Evolutionary conservation across 1,140 invertebrate genomes (phyloP).

Genomic region (Aplysia californica): DNA sequence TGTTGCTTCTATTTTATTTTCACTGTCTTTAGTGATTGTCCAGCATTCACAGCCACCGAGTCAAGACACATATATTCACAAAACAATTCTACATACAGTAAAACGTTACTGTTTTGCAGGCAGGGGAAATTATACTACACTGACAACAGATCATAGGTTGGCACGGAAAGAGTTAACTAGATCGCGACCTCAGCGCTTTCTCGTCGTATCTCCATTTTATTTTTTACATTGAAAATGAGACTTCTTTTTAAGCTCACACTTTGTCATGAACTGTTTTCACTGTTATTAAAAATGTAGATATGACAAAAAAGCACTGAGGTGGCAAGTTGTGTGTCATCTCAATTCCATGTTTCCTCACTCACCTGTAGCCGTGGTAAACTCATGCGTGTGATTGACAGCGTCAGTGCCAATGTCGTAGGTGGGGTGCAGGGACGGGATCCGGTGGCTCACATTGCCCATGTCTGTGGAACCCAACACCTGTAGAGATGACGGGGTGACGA

Average conservation of each 20-base stretch:
- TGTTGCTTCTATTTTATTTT: no score
- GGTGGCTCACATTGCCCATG: conserved; percentile 66
- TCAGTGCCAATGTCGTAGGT: conserved; percentile 54
- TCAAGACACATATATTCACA: no score
- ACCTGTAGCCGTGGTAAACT: conserved; percentile 58
- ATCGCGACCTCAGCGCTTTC: background rate
- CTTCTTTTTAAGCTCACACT: background rate
- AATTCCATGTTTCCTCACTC: background rate
- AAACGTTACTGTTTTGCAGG: no score
- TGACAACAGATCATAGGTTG: no score
- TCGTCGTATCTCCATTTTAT: background rate
- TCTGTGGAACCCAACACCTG: conserved; percentile 45
- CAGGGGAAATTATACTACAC: no score
- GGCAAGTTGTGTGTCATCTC: background rate
- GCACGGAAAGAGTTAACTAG: no score
- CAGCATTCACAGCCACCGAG: no score
- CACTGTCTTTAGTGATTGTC: no score
- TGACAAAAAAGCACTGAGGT: no score
- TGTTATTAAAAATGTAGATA: no score
- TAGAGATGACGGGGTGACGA: background rate
- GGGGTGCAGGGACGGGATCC: conserved; percentile 65
- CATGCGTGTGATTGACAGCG: conserved; percentile 54
- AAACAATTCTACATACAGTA: no score
- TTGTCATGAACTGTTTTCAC: background rate
- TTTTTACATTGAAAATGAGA: background rate